These are phyloP conservation scores for Aleiodes leptofemur DNA, from an alignment of 2,888 invertebrate species.

Conservation along the genomic window DNA sequence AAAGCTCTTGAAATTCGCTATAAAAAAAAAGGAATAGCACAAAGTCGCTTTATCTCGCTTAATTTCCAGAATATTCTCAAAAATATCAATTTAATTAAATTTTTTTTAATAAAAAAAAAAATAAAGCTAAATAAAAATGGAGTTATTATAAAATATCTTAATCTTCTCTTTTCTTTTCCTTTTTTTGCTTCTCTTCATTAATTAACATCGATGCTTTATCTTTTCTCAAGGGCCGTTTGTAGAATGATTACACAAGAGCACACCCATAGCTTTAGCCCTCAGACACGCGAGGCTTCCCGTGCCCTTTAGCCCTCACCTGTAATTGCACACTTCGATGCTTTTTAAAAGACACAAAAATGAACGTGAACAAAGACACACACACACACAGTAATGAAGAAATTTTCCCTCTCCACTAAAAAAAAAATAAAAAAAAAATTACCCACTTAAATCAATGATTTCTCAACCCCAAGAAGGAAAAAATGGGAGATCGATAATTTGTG, in stretches of 20 bases:
- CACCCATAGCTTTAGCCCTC: constrained; percentile 43
- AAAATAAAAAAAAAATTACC: too few relatives aligned
- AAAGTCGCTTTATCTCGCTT: too few relatives aligned
- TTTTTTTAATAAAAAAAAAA: too few relatives aligned
- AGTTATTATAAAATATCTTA: constrained; percentile 4
- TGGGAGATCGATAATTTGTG: too few relatives aligned
- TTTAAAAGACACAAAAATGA: constrained; percentile 15
- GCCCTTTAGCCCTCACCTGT: constrained; percentile 28
- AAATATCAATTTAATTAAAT: too few relatives aligned
- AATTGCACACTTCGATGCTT: constrained; percentile 16
- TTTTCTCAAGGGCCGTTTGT: constrained; percentile 53
- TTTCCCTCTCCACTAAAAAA: too few relatives aligned
- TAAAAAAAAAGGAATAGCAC: too few relatives aligned
- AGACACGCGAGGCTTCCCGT: constrained; percentile 35
- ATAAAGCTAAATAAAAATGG: background rate
- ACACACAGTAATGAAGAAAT: background rate
- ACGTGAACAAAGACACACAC: constrained; percentile 26
- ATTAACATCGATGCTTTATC: constrained; percentile 55
- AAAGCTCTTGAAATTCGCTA: too few relatives aligned
- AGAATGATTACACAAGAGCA: constrained; percentile 53
- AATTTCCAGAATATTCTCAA: too few relatives aligned
- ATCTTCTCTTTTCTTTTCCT: background rate
- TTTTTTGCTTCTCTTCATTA: constrained; percentile 32
- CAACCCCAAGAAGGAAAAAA: too few relatives aligned
- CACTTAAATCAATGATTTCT: too few relatives aligned